Percentiles rank a stretch among this genome's conserved stretches.
Conservation (phyloP, 2,113 vertebrate genomes). For the Oplegnathus fasciatus region DNA sequence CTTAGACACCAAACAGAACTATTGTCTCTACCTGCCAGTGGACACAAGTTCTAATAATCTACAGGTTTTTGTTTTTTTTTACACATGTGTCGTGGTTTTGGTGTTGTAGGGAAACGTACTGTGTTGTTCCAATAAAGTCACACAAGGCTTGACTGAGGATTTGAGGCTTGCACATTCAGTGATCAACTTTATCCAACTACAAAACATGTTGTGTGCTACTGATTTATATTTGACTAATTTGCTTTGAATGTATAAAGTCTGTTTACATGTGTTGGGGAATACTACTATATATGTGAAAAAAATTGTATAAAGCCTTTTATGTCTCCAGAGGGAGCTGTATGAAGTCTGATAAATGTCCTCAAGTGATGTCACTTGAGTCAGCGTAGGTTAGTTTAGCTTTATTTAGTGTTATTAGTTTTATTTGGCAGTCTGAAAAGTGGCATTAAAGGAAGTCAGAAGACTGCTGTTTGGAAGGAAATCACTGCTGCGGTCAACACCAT, state of each 20-base stretch:
- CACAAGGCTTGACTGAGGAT: neutral
- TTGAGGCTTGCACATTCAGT: neutral
- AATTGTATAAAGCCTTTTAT: too few species aligned
- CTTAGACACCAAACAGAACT: neutral
- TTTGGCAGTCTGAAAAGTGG: too few species aligned
- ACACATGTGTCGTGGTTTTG: neutral
- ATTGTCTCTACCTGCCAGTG: neutral
- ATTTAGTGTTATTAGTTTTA: too few species aligned
- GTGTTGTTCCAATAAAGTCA: neutral
- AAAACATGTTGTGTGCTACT: neutral
- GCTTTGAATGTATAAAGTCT: neutral
- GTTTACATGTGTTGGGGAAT: too few species aligned
- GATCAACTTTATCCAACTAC: neutral
- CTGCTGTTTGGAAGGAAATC: too few species aligned
- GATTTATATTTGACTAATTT: neutral
- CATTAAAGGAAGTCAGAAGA: too few species aligned
- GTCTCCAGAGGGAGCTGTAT: too few species aligned
- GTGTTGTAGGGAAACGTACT: neutral
- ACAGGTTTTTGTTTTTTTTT: neutral
- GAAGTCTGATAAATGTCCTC: too few species aligned
- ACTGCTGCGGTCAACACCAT: too few species aligned
- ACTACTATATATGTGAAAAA: too few species aligned
- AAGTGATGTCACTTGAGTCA: too few species aligned
- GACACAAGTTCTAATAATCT: neutral
- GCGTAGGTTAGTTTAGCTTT: too few species aligned